These are phyloP conservation scores for Erythrocercus mccallii DNA, from an alignment of 2,113 vertebrate genomes.

Conservation along the genomic window DNA sequence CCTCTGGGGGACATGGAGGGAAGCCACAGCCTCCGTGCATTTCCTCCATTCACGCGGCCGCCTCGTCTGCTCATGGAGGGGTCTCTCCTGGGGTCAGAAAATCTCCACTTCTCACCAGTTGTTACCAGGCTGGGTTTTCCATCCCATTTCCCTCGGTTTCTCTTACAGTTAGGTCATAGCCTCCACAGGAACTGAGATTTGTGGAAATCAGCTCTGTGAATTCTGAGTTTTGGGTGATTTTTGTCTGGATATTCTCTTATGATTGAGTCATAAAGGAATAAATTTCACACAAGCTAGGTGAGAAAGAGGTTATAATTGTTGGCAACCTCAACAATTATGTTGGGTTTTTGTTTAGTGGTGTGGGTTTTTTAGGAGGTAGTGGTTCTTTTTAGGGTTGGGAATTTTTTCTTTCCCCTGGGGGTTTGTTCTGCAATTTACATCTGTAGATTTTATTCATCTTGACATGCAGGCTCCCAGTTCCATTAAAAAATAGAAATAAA, in stretches of 20 bases:
- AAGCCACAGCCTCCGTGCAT: background rate
- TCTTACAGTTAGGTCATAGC: background rate
- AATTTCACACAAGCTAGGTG: background rate
- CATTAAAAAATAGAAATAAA: slow-evolving; percentile 11
- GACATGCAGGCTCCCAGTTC: background rate
- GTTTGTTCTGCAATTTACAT: background rate
- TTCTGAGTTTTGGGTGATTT: background rate
- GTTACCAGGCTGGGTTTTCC: background rate
- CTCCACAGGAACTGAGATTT: background rate
- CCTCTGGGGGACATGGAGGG: background rate
- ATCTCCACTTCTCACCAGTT: background rate
- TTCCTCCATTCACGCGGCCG: fast-evolving
- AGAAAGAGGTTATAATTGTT: background rate
- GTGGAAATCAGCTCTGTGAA: background rate
- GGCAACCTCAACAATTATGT: background rate
- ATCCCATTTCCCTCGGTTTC: background rate
- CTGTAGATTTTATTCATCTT: background rate
- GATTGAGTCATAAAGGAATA: background rate
- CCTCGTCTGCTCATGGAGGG: background rate
- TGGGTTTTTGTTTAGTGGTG: background rate
- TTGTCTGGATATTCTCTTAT: background rate
- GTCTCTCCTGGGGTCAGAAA: background rate
- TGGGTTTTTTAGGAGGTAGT: background rate
- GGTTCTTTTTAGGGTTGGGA: background rate
- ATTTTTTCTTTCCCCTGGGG: background rate